A percentile compares a stretch with the other conserved stretches of the same genome.
Evolutionary conservation across 2,113 vertebrate genomes (phyloP).

Genomic region (Perca schrenkii): DNA sequence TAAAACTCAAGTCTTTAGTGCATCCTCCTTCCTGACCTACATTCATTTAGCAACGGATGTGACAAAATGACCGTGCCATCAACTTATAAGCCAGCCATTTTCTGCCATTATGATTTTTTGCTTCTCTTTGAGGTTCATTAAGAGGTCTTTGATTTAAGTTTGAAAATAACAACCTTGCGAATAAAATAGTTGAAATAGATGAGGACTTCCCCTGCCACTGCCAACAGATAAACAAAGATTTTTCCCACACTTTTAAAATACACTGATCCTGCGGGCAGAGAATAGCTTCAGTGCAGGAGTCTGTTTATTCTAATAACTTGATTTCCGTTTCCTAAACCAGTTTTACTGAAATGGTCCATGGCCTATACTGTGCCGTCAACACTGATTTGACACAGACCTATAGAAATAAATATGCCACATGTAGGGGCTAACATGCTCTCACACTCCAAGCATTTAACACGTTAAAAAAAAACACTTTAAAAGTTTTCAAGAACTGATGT

Average conservation of each 20-base stretch:
- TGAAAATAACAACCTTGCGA: neutral
- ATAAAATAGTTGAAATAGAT: slow-evolving; percentile 16
- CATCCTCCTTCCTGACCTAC: slow-evolving; percentile 43
- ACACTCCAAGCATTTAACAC: neutral
- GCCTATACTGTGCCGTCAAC: neutral
- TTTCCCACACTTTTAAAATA: slow-evolving; percentile 11
- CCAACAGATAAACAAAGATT: slow-evolving; percentile 29
- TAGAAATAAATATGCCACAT: neutral
- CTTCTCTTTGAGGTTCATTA: neutral
- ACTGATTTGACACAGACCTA: neutral
- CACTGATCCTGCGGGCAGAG: neutral
- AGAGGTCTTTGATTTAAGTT: neutral
- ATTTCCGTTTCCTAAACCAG: neutral
- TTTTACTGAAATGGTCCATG: neutral
- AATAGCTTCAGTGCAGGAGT: neutral
- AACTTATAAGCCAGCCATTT: neutral
- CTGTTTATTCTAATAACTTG: neutral
- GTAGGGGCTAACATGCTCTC: neutral
- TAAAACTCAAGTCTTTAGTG: slow-evolving; percentile 21
- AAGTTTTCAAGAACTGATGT: too few species aligned
- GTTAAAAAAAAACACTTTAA: neutral
- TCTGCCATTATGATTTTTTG: neutral
- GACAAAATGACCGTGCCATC: neutral
- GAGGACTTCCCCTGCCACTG: slow-evolving; percentile 17
- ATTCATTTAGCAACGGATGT: slow-evolving; percentile 4